Base-by-base conservation (phyloP, 1,140 invertebrate genomes). In the Neodiprion fabricii region DNA sequence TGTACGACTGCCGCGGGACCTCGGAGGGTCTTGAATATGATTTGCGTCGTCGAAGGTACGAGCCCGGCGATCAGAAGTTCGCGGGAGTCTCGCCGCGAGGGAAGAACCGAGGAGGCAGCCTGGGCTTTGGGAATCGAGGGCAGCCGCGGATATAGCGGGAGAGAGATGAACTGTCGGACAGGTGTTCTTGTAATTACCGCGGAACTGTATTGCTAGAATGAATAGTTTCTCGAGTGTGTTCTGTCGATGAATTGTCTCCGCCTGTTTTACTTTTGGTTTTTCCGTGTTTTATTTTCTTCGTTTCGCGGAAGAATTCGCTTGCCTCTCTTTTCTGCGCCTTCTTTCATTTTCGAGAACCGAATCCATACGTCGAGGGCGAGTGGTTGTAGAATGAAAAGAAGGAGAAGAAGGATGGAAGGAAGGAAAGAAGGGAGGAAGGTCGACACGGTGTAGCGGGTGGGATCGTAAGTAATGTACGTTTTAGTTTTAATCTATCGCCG, bases 401-500 rank as follows among this genome's bases (percentile, higher is more conserved):
- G 68, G 70, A 48, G 69, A 68, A 70, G 73, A 47, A 72, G 23
- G 81, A 82, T 80, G 82, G 80, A 83, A 84, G 23, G 81, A 82
- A 80, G 82, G 80, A 83, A 84, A 87, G 85, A 86, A 84, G 85
- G 81, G 83, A 86, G 28, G 28, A 40, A 40, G 28, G 28, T 3
- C 28, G 28, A 40, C 28, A 40, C 5, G 28, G 87, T 80, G 82
- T 84, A 85, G 85, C 87, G 87, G 85, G 83, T 87, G 86, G 23
- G 68, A 40, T 40, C 12, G 9, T 12, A 40, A 40, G 28, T 40
- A 40, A 40, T 61, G 11, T 17, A 61, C 53, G 70, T 48, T 71
- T 48, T 23, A 83, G 83, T 88, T 89, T 88, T 87, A 88, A 88
- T 89, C 87, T 88, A 88, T 86, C 85, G 84, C 84, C 85, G 84